Percentiles rank a stretch among this genome's conserved stretches.
Conservation (phyloP, 2,113 vertebrate species). For the Dicrurus megarhynchus region DNA sequence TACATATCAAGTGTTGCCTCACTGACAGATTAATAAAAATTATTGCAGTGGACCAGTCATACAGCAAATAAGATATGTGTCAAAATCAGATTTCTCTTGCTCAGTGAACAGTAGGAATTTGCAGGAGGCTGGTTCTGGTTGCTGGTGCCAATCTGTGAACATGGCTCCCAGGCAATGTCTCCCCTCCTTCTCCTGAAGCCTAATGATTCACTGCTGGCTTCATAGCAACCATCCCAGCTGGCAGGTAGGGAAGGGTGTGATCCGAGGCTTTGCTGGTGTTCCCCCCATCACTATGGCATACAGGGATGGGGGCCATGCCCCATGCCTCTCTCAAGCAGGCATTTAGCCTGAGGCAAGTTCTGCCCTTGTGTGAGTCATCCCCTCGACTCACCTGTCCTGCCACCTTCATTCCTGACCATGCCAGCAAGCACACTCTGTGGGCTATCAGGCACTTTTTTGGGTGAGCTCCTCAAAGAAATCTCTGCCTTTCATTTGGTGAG, state of each 20-base stretch:
- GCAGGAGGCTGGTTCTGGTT: not conserved
- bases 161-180: not conserved
- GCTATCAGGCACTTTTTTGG: not conserved
- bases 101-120: not conserved
- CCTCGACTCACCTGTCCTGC: not conserved
- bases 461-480: not conserved
- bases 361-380: not conserved
- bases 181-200: not conserved
- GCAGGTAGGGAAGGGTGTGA: not conserved
- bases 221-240: not conserved
- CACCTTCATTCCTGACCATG: not conserved
- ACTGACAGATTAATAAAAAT: not conserved
- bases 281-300: fast-evolving
- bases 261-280: not conserved
- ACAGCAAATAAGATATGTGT: not conserved
- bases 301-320: not conserved
- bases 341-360: fast-evolving
- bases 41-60: not conserved
- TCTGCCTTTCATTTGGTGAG: not conserved
- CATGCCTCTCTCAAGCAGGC: not conserved
- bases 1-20: not conserved
- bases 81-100: not conserved
- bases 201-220: not conserved
- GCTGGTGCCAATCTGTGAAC: not conserved
- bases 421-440: not conserved